phyloP scores from a whole-genome alignment of 2,888 invertebrate genomes.

The Dryococelus australis region DNA sequence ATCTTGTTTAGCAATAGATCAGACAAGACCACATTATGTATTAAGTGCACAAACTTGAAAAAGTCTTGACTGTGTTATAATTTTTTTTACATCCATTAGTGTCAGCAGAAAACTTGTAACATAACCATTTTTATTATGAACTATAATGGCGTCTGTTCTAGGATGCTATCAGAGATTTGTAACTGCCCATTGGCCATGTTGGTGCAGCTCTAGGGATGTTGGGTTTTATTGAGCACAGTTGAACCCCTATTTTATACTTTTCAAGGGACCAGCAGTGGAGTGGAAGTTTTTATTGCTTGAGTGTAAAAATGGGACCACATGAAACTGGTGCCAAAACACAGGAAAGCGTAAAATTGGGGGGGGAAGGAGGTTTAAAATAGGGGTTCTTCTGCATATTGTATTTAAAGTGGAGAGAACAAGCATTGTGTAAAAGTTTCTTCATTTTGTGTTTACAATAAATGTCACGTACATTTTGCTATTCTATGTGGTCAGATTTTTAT shows the following conservation, averaged over 20 bases:
- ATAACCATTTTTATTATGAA: constrained; percentile 1
- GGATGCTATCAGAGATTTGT: constrained; percentile 34
- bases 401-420: constrained; percentile 31
- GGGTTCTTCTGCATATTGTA: constrained; percentile 36
- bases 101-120: constrained; percentile 3
- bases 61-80: constrained; percentile 32
- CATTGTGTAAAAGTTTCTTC: constrained; percentile 39
- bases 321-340: constrained; percentile 3
- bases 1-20: constrained; percentile 29
- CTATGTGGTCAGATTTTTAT: not conserved
- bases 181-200: not conserved
- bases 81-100: constrained; percentile 32
- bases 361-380: not conserved
- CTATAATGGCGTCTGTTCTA: constrained; percentile 41
- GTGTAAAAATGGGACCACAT: not conserved
- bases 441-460: constrained; percentile 41
- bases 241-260: constrained; percentile 34
- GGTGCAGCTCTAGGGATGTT: constrained; percentile 2
- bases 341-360: constrained; percentile 17
- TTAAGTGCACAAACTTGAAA: not conserved
- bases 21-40: not conserved
- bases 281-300: constrained; percentile 18
- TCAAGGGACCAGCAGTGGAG: constrained; percentile 13
- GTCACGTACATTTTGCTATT: constrained; percentile 39
- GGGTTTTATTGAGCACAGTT: not conserved